A percentile compares a stretch with the other conserved stretches of the same genome.
These are phyloP conservation scores for Lateolabrax maculatus DNA, from an alignment of 2,797 vertebrate genomes.

Conservation along the genomic window DNA sequence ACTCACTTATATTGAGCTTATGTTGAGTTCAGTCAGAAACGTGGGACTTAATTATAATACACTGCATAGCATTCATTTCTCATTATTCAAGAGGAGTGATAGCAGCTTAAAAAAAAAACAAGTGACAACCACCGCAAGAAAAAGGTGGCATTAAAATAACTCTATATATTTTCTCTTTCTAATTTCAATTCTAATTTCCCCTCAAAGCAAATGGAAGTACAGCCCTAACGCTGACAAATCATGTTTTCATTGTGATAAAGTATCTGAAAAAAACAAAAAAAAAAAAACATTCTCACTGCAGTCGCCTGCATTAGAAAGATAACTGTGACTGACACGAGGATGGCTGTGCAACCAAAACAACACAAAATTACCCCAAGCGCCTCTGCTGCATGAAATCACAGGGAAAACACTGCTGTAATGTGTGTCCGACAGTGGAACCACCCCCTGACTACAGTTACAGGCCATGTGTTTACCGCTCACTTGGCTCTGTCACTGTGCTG, in stretches of 20 bases:
- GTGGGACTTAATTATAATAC: neutral
- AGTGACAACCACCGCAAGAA: neutral
- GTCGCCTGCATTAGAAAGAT: slow-evolving; percentile 66
- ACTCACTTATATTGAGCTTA: neutral
- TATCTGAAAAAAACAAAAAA: slow-evolving; percentile 15
- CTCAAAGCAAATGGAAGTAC: slow-evolving; percentile 22
- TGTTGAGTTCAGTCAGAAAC: neutral
- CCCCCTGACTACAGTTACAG: slow-evolving; percentile 25
- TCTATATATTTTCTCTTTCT: neutral
- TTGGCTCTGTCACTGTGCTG: slow-evolving; percentile 42
- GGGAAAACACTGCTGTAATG: slow-evolving; percentile 56
- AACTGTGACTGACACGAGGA: slow-evolving; percentile 63
- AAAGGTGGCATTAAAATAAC: slow-evolving; percentile 8
- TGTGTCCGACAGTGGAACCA: slow-evolving; percentile 49
- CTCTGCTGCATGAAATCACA: slow-evolving; percentile 50
- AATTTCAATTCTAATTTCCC: slow-evolving; percentile 24
- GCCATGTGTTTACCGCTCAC: slow-evolving; percentile 2
- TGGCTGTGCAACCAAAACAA: slow-evolving; percentile 51
- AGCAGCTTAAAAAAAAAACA: neutral
- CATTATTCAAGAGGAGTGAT: slow-evolving; percentile 3
- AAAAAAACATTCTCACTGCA: slow-evolving; percentile 26
- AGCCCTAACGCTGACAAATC: slow-evolving; percentile 47
- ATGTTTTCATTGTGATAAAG: slow-evolving; percentile 52
- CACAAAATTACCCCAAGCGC: slow-evolving; percentile 13
- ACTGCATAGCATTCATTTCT: neutral